phyloP scores from a whole-genome alignment of 2,113 vertebrate genomes.

The Protobothrops flavoviridis region DNA sequence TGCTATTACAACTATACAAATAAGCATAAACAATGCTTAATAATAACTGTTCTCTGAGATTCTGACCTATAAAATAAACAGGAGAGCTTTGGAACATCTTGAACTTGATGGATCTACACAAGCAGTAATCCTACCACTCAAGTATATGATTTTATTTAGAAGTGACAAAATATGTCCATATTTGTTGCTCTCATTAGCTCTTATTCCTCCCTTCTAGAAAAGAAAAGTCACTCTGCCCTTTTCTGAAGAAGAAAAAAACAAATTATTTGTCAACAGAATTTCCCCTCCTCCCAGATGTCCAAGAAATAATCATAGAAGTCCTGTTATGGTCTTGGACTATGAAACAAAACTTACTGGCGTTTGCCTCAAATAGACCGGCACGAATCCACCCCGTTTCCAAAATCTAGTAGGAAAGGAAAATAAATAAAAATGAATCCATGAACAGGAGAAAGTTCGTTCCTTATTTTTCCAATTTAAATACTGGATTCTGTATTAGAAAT shows the following conservation, averaged over 20 bases:
- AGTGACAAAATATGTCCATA: neutral
- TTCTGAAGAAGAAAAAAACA: neutral
- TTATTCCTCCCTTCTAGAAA: neutral
- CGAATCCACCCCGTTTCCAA: conserved; percentile 92
- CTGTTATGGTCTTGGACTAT: neutral
- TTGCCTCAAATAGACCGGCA: conserved; percentile 94
- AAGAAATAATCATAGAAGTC: neutral
- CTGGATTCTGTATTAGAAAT: neutral
- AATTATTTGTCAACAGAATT: neutral
- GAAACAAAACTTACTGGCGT: conserved; percentile 83
- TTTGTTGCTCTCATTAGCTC: neutral
- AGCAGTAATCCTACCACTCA: neutral
- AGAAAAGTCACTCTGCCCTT: neutral
- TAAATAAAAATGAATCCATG: neutral
- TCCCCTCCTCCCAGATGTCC: neutral
- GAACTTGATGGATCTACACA: neutral
- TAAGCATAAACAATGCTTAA: neutral
- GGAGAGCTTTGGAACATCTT: neutral
- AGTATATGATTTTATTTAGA: neutral
- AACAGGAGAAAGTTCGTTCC: neutral
- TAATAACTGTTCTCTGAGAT: neutral
- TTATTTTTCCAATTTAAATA: neutral
- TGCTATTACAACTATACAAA: neutral
- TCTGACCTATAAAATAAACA: neutral
- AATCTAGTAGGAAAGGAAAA: conserved; percentile 75